phyloP scores from a whole-genome alignment of 37 sponge, comb jelly and placozoan species.

The Lycopodina hypogea region DNA sequence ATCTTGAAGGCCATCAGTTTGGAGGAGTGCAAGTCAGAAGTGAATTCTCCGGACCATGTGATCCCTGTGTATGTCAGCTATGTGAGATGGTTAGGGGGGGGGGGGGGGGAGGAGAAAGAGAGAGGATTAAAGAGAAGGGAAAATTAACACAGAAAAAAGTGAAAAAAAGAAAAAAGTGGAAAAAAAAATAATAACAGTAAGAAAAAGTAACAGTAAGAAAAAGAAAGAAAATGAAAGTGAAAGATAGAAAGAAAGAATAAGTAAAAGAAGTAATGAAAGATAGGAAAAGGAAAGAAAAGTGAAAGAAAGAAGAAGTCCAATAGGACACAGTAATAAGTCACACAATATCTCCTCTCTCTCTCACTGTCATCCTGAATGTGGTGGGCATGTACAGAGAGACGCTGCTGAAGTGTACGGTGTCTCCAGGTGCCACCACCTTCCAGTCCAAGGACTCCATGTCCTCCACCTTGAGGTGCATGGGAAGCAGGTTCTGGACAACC shows the following conservation, averaged over 20 bases:
- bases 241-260: too few species aligned
- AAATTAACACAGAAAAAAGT: neutral
- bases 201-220: too few species aligned
- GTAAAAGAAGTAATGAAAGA: too few species aligned
- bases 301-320: too few species aligned
- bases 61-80: conserved; percentile 21
- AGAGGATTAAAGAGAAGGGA: neutral
- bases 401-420: conserved; percentile 3
- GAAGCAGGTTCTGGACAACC: conserved; percentile 62
- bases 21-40: neutral
- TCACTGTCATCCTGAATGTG: conserved; percentile 10
- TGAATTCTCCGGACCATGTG: conserved; percentile 18
- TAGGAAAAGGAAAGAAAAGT: too few species aligned
- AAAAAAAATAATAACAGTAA: too few species aligned
- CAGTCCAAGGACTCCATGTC: neutral
- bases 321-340: too few species aligned
- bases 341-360: neutral
- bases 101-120: neutral
- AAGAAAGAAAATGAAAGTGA: too few species aligned
- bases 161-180: too few species aligned
- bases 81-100: neutral
- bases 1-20: neutral
- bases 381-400: neutral
- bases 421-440: neutral
- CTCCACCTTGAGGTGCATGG: conserved; percentile 6